Conservation (phyloP, 2,888 invertebrate species). For the Chaetoderma sp. region DNA sequence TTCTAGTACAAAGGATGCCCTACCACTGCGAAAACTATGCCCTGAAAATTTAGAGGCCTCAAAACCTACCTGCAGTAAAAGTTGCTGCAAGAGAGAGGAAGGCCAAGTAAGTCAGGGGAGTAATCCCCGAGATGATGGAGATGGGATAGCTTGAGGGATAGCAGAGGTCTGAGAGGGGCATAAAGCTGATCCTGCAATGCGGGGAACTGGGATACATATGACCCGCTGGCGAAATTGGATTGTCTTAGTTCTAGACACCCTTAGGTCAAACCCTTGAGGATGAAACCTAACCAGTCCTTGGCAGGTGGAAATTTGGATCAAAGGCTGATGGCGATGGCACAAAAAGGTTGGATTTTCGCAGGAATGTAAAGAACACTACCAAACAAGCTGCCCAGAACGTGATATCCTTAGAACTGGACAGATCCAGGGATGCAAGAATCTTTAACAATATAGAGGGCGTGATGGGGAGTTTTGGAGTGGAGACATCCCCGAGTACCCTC, state of each 20-base stretch:
- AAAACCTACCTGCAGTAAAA: too few relatives aligned
- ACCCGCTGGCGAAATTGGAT: background rate
- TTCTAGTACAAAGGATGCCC: constrained; percentile 22
- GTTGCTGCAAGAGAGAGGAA: too few relatives aligned
- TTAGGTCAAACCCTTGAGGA: background rate
- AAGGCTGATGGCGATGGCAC: constrained; percentile 3
- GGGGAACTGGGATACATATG: constrained; percentile 10
- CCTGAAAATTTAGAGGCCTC: too few relatives aligned
- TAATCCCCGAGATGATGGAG: too few relatives aligned
- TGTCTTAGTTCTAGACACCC: background rate
- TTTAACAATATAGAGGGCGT: background rate
- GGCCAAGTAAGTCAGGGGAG: too few relatives aligned
- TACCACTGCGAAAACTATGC: too few relatives aligned
- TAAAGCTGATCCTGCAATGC: constrained; percentile 4
- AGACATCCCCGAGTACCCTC: constrained; percentile 9
- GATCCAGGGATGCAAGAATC: constrained; percentile 2
- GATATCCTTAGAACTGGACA: background rate
- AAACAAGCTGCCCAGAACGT: too few relatives aligned
- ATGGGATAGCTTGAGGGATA: constrained; percentile 1
- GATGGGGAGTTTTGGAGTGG: too few relatives aligned
- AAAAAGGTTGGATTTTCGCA: constrained; percentile 16
- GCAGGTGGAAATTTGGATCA: constrained; percentile 6
- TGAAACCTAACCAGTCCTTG: background rate
- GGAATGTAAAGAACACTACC: constrained; percentile 19
- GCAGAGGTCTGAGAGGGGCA: background rate